Conservation (phyloP, 2,888 invertebrate genomes). For the Eurytoma californica region DNA sequence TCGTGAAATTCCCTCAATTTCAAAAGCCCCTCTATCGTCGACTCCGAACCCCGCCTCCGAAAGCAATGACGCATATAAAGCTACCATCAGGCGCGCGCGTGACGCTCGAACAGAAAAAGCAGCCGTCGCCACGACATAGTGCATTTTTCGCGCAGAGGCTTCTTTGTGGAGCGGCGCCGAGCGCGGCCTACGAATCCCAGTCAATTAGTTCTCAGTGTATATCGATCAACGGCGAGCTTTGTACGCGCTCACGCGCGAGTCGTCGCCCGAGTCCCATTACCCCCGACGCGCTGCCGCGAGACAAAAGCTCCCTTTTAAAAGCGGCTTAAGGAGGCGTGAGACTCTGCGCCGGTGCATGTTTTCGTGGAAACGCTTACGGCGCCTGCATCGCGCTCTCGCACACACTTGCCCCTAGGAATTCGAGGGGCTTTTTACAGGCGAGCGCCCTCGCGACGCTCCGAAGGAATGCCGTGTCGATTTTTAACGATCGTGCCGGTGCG, state of each 20-base stretch:
- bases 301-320: not conserved
- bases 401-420: slow-evolving; percentile 4
- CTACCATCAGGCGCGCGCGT: no score
- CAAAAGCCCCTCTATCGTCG: no score
- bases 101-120: no score
- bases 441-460: no score
- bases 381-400: not conserved
- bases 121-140: not conserved
- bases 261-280: not conserved
- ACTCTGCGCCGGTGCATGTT: not conserved
- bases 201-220: slow-evolving; percentile 1
- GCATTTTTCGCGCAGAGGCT: not conserved
- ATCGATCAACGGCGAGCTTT: slow-evolving; percentile 11
- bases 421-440: not conserved
- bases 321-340: not conserved
- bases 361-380: not conserved
- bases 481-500: no score
- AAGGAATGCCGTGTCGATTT: no score
- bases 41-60: no score
- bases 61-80: no score
- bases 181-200: not conserved
- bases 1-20: no score
- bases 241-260: not conserved
- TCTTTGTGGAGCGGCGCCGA: not conserved
- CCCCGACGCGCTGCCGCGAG: not conserved